Percentiles rank a stretch among this genome's conserved stretches.
Evolutionary conservation across 2,888 invertebrate species (phyloP).

Genomic region (Drosophila acutilabella): DNA sequence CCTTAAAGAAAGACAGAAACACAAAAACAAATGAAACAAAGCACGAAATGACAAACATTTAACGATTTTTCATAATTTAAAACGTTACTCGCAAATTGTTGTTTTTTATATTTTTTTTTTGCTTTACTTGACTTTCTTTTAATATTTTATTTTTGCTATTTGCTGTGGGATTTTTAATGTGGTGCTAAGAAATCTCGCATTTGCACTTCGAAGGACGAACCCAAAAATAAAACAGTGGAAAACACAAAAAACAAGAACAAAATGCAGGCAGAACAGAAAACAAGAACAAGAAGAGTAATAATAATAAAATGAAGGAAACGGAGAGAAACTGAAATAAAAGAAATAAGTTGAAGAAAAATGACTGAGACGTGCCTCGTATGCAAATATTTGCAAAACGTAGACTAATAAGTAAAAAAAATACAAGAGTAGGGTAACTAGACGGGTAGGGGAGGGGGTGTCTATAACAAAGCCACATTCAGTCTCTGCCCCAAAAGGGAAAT

Average conservation of each 20-base stretch:
- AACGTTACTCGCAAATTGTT: slow-evolving; percentile 26
- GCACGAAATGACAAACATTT: slow-evolving; percentile 19
- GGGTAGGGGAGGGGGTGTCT: slow-evolving; percentile 18
- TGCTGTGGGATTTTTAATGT: slow-evolving; percentile 63
- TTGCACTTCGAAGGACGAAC: slow-evolving; percentile 60
- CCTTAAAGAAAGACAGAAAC: slow-evolving; percentile 2
- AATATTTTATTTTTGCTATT: slow-evolving; percentile 41
- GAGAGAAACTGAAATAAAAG: slow-evolving; percentile 51
- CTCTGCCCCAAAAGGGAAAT: slow-evolving; percentile 38
- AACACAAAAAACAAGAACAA: slow-evolving; percentile 19
- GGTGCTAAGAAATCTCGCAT: slow-evolving; percentile 77
- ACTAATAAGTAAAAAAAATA: slow-evolving; percentile 73
- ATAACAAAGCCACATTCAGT: slow-evolving; percentile 48
- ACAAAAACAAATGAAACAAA: slow-evolving; percentile 7
- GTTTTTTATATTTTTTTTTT: slow-evolving; percentile 21
- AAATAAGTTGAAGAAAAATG: slow-evolving; percentile 70
- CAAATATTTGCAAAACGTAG: slow-evolving; percentile 80
- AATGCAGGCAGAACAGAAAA: neutral
- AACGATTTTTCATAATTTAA: slow-evolving; percentile 48
- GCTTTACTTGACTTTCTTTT: slow-evolving; percentile 12
- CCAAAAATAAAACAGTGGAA: slow-evolving; percentile 5
- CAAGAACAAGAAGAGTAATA: slow-evolving; percentile 34
- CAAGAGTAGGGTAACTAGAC: slow-evolving; percentile 5
- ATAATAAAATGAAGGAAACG: slow-evolving; percentile 65
- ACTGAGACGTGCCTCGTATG: slow-evolving; percentile 81